Evolutionary conservation across 2,888 invertebrate genomes (phyloP).

Genomic region (Rutpela maculata): DNA sequence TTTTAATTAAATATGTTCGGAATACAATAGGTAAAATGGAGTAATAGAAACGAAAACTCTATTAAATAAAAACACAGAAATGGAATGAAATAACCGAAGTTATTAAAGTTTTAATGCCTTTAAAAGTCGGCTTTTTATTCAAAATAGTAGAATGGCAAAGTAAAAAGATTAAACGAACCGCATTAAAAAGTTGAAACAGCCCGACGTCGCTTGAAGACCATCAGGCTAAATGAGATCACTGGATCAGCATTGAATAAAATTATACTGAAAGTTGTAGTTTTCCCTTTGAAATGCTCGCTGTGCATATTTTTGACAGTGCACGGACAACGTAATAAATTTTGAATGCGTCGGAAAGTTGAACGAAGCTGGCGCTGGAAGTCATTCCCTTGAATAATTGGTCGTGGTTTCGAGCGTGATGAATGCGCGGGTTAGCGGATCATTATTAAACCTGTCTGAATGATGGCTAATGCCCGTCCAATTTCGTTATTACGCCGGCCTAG

Average conservation of each 20-base stretch:
- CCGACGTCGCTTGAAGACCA: conserved; percentile 48
- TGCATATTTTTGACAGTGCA: conserved; percentile 52
- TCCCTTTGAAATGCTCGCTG: conserved; percentile 28
- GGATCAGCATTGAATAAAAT: conserved; percentile 48
- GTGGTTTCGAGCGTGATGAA: conserved; percentile 64
- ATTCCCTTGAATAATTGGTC: conserved; percentile 65
- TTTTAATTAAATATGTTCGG: conserved; percentile 40
- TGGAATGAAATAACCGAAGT: conserved; percentile 41
- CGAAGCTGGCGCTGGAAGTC: conserved; percentile 61
- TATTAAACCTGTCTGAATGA: conserved; percentile 62
- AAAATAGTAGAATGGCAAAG: conserved; percentile 48
- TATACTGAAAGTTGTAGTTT: conserved; percentile 46
- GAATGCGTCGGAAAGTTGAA: conserved; percentile 60
- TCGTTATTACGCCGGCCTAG: conserved; percentile 11
- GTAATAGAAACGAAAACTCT: conserved; percentile 43
- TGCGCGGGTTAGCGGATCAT: conserved; percentile 65
- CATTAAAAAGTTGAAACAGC: conserved; percentile 51
- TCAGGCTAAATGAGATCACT: conserved; percentile 46
- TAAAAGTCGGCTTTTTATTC: conserved; percentile 51
- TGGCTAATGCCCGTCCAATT: conserved; percentile 32
- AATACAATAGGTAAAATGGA: conserved; percentile 39
- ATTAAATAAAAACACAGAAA: conserved; percentile 45
- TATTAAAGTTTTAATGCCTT: conserved; percentile 51
- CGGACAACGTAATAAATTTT: conserved; percentile 57
- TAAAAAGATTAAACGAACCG: conserved; percentile 55